Evolutionary conservation across 2,797 vertebrate species (phyloP).

Genomic region (Neosilurus mollespiculum): DNA sequence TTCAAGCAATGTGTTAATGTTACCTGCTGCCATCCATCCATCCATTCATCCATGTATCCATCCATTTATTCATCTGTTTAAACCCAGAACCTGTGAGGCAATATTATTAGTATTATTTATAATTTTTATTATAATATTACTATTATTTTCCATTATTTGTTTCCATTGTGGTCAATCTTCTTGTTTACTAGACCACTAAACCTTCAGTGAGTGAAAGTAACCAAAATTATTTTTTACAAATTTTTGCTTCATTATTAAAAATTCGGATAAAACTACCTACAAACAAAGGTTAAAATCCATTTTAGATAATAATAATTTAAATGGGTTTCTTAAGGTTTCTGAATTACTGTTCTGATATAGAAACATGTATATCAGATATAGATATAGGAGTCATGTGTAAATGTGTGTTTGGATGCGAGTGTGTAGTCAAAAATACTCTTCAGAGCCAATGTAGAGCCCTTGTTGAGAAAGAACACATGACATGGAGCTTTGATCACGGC

Average conservation of each 20-base stretch:
- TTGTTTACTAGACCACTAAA: neutral
- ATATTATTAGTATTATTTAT: too few species aligned
- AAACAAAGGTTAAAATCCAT: neutral
- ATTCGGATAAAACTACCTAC: neutral
- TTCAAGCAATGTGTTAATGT: neutral
- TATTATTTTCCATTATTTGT: too few species aligned
- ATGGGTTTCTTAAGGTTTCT: neutral
- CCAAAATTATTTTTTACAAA: neutral
- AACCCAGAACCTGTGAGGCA: too few species aligned
- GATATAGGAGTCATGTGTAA: neutral
- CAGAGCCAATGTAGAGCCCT: conserved; percentile 30
- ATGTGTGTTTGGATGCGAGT: neutral
- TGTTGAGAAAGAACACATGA: conserved; percentile 43
- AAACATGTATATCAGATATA: too few species aligned
- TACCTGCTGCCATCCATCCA: too few species aligned
- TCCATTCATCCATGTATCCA: too few species aligned
- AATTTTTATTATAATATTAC: too few species aligned
- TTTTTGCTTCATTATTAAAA: neutral
- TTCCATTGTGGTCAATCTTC: neutral
- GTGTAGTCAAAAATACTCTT: conserved; percentile 24
- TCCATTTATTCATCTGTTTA: too few species aligned
- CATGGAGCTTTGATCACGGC: conserved; percentile 49
- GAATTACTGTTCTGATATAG: neutral
- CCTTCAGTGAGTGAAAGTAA: neutral
- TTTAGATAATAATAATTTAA: too few species aligned